A percentile compares a stretch with the other conserved stretches of the same genome.
Evolutionary conservation across 2,797 vertebrate genomes (phyloP).

Genomic region (Tachyglossus aculeatus): DNA sequence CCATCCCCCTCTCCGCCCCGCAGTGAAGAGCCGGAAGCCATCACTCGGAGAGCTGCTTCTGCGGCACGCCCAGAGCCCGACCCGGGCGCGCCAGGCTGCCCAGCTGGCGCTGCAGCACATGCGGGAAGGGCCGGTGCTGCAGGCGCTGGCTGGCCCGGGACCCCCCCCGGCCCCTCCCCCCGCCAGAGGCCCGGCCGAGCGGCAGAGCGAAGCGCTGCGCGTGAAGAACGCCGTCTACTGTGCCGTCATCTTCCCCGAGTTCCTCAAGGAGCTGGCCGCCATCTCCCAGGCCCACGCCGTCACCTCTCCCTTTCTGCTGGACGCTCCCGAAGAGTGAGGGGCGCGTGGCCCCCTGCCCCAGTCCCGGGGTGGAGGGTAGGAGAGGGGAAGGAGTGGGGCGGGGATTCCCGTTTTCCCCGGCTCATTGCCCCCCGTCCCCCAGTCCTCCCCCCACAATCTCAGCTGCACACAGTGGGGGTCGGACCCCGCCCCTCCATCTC

Average conservation of each 20-base stretch:
- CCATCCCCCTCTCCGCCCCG: constrained; percentile 1
- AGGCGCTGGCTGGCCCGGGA: constrained; percentile 56
- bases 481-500: not conserved
- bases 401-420: not conserved
- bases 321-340: constrained; percentile 79
- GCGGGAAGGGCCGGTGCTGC: constrained; percentile 78
- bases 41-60: constrained; percentile 92
- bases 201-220: constrained; percentile 88
- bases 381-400: too few species aligned
- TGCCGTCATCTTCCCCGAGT: constrained; percentile 93
- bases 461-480: too few species aligned
- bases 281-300: constrained; percentile 93
- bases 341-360: constrained; percentile 22
- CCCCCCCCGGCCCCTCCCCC: constrained; percentile 70
- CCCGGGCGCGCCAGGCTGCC: constrained; percentile 85
- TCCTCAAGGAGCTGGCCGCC: constrained; percentile 95
- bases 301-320: constrained; percentile 83
- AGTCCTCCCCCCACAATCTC: not conserved
- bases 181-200: constrained; percentile 79
- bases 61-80: constrained; percentile 93
- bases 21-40: constrained; percentile 92
- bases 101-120: constrained; percentile 88
- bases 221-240: constrained; percentile 96
- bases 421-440: constrained; percentile 54
- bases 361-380: not conserved